Percentiles rank a stretch among this genome's conserved stretches.
phyloP scores from a whole-genome alignment of 2,888 invertebrate genomes.

The Aphelenchoides bicaudatus region DNA sequence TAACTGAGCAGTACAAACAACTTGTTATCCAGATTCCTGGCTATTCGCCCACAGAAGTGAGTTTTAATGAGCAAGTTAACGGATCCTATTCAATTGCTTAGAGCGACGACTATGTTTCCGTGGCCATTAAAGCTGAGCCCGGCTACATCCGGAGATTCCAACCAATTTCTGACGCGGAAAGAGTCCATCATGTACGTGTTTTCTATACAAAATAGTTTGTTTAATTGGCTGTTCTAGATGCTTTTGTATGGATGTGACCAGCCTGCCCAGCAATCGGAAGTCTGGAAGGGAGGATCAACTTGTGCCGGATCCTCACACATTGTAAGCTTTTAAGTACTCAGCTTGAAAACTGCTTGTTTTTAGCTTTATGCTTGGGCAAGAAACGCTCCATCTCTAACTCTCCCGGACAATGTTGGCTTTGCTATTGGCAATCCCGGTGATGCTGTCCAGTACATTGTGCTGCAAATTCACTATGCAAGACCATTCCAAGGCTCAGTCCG shows the following conservation, averaged over 20 bases:
- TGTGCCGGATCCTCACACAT: conserved; percentile 63
- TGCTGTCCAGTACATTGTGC: conserved; percentile 65
- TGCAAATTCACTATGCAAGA: conserved; percentile 63
- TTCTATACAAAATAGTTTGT: conserved; percentile 7
- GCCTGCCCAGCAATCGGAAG: conserved; percentile 58
- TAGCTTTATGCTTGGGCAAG: conserved; percentile 69
- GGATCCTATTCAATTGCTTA: conserved; percentile 28
- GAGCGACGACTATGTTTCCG: conserved; percentile 58
- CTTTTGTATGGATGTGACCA: conserved; percentile 68
- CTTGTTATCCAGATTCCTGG: conserved; percentile 31
- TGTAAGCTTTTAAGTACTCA: not conserved
- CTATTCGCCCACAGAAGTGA: conserved; percentile 30
- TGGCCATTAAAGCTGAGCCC: conserved; percentile 48
- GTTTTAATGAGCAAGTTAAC: not conserved
- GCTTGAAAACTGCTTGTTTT: no score
- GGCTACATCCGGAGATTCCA: conserved; percentile 53
- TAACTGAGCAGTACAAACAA: conserved; percentile 12
- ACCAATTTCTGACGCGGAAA: no score
- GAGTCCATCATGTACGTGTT: no score
- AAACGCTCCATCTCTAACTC: conserved; percentile 66
- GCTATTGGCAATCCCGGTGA: conserved; percentile 65
- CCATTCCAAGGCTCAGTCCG: conserved; percentile 60
- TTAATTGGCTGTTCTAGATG: conserved; percentile 66
- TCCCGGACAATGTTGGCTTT: conserved; percentile 67
- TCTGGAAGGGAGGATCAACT: conserved; percentile 64